Evolutionary conservation across 2,888 invertebrate species (phyloP).

Genomic region (Napeogenes inachia): DNA sequence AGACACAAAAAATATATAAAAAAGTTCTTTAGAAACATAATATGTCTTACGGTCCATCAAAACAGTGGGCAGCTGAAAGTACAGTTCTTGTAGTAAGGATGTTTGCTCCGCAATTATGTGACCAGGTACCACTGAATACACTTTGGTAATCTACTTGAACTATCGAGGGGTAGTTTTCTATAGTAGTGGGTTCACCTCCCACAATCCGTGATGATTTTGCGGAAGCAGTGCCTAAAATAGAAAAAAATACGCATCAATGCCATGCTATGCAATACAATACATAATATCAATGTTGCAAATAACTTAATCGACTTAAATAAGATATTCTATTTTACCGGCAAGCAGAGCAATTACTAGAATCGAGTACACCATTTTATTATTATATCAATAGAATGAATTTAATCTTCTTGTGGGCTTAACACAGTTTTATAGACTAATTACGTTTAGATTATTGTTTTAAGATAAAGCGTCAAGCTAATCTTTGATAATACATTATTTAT

Average conservation of each 20-base stretch:
- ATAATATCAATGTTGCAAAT: too few species aligned
- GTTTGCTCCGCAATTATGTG: slow-evolving; percentile 42
- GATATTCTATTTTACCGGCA: too few species aligned
- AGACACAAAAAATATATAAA: background rate
- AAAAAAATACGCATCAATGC: background rate
- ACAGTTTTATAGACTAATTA: too few species aligned
- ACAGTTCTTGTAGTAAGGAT: slow-evolving; percentile 40
- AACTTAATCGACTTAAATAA: too few species aligned
- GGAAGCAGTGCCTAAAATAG: slow-evolving; percentile 28
- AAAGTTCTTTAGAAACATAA: background rate
- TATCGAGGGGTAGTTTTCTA: slow-evolving; percentile 41
- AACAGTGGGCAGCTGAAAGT: slow-evolving; percentile 48
- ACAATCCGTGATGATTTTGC: slow-evolving; percentile 37
- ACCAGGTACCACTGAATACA: slow-evolving; percentile 34
- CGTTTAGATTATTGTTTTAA: too few species aligned
- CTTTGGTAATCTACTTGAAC: slow-evolving; percentile 42
- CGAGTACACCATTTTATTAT: too few species aligned
- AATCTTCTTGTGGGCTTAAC: too few species aligned
- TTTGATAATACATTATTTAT: too few species aligned
- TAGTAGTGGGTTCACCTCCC: slow-evolving; percentile 42
- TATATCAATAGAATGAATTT: too few species aligned
- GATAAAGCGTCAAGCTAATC: too few species aligned
- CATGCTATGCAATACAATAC: too few species aligned
- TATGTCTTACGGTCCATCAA: slow-evolving; percentile 34
- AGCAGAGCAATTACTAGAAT: too few species aligned